These are phyloP conservation scores for Tretioscincus oriximinensis DNA, from an alignment of 2,113 vertebrate genomes.

Conservation along the genomic window DNA sequence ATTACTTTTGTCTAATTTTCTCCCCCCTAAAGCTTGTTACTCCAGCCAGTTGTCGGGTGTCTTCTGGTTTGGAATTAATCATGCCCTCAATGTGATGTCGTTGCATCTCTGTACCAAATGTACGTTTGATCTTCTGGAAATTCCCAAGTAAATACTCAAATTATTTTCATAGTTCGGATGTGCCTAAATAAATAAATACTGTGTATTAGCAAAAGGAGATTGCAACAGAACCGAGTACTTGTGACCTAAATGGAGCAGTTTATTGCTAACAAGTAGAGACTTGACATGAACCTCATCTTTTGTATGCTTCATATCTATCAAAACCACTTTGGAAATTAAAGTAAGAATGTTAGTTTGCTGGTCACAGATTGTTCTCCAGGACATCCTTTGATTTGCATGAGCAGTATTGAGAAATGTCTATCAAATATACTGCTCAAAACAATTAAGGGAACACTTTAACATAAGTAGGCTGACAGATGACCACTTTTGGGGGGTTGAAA, in stretches of 20 bases:
- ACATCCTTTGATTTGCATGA: not conserved
- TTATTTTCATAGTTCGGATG: not conserved
- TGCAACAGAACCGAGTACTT: not conserved
- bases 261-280: not conserved
- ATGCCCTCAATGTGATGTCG: not conserved
- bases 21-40: too few species aligned
- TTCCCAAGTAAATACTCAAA: not conserved
- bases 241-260: not conserved
- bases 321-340: not conserved
- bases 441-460: too few species aligned
- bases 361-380: not conserved
- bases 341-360: too few species aligned
- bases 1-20: too few species aligned
- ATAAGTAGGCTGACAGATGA: too few species aligned
- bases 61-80: not conserved
- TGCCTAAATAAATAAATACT: not conserved
- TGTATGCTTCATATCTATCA: not conserved
- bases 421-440: too few species aligned
- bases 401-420: too few species aligned
- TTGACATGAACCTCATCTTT: not conserved
- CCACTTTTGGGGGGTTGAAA: too few species aligned
- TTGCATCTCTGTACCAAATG: not conserved
- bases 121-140: not conserved
- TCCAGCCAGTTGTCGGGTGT: too few species aligned
- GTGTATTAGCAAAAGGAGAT: not conserved